Evolutionary conservation across 2,888 invertebrate genomes (phyloP).

Genomic region (Cheilosia vernalis): DNA sequence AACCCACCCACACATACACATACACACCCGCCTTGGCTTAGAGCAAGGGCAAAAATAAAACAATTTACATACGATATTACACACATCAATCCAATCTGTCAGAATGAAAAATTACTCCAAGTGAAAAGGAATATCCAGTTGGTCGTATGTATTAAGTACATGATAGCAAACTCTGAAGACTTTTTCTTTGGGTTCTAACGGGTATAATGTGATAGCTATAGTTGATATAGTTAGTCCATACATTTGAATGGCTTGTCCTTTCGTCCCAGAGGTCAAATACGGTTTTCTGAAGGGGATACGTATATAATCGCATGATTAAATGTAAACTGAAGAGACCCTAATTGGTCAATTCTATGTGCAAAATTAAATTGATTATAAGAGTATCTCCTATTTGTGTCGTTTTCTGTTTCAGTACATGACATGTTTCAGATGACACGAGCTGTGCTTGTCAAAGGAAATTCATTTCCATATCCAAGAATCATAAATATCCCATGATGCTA

Average conservation of each 20-base stretch:
- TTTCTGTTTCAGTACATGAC: not conserved
- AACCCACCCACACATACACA: conserved; percentile 10
- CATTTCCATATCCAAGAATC: conserved; percentile 9
- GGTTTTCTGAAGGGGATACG: conserved; percentile 26
- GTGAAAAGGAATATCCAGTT: conserved; percentile 50
- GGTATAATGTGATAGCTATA: conserved; percentile 16
- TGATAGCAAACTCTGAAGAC: conserved; percentile 20
- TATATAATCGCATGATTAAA: conserved; percentile 57
- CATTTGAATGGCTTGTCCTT: conserved; percentile 43
- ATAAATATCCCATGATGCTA: conserved; percentile 30
- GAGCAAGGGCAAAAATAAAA: conserved; percentile 74
- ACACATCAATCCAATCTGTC: conserved; percentile 77
- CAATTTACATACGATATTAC: conserved; percentile 78
- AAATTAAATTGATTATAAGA: conserved; percentile 72
- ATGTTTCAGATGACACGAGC: not conserved
- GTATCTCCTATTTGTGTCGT: not conserved
- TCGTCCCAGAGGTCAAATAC: conserved; percentile 4
- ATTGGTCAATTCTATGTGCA: conserved; percentile 45
- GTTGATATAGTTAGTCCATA: conserved; percentile 24
- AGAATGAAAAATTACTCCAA: conserved; percentile 76
- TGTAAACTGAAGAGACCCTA: conserved; percentile 52
- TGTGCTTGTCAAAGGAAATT: conserved; percentile 17
- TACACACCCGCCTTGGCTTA: conserved; percentile 12
- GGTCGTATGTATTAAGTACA: conserved; percentile 30
- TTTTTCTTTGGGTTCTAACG: conserved; percentile 30